Conservation (phyloP, 64 coral and sea anemone genomes). For the Platygyra sinensis region DNA sequence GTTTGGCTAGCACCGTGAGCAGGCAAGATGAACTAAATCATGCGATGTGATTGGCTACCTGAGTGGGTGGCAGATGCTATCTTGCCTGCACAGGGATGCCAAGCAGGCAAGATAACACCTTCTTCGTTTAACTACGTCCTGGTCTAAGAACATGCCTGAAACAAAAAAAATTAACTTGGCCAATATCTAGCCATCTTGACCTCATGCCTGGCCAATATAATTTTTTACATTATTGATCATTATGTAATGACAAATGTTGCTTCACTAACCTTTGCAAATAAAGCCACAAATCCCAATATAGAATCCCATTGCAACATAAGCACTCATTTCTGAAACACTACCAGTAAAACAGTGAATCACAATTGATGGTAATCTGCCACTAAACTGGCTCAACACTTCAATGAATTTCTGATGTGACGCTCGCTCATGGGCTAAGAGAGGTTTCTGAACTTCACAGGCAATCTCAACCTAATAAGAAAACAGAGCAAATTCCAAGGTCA, state of each 20-base stretch:
- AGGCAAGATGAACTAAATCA: no score
- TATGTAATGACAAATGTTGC: background rate
- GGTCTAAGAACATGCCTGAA: no score
- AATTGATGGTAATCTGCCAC: conserved; percentile 79
- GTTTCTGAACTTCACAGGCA: conserved; percentile 87
- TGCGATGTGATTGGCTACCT: no score
- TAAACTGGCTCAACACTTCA: conserved; percentile 78
- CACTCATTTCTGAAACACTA: conserved; percentile 86
- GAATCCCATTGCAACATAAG: conserved; percentile 95
- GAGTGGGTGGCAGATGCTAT: no score
- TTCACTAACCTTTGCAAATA: conserved; percentile 90
- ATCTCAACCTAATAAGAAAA: conserved; percentile 75
- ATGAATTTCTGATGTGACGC: conserved; percentile 87
- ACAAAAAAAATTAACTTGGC: no score
- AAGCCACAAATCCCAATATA: conserved; percentile 96
- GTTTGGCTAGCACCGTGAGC: no score
- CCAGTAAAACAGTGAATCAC: conserved; percentile 99
- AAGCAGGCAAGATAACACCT: no score
- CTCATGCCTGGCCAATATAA: no score
- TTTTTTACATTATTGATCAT: background rate
- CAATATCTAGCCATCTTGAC: no score
- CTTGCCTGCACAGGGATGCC: no score
- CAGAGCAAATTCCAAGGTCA: background rate
- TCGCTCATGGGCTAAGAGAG: conserved; percentile 91
- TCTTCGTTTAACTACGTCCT: no score